Base-by-base conservation (phyloP, 2,888 invertebrate species). In the Scrobipalpa atriplicella region DNA sequence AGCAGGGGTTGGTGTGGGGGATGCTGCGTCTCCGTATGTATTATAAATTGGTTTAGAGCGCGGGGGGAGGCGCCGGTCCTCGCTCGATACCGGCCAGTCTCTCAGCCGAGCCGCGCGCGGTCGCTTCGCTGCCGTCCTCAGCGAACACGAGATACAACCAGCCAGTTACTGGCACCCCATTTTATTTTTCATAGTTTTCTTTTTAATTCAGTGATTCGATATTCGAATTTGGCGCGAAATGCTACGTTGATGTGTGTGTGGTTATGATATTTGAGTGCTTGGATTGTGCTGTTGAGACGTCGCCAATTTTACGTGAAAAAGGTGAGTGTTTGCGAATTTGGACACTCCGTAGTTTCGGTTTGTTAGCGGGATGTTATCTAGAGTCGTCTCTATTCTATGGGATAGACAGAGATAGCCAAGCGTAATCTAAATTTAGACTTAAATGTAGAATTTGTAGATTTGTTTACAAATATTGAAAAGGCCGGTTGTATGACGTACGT, bases 41-140 rank as follows among this genome's bases (percentile, higher is more conserved):
- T 92, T 92, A 92, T 92, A 92, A 92, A 92, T 92, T 91, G 92
- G 91, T 92, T 91, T 90, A 91, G 90, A 90, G 89, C 79, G 89
- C 80, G 84, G 89, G 89, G 81, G 90, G 87, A 84, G 84, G 78
- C 78, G 82, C 74, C 79, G 80, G 81, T 77, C 77, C 73, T 70
- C 92, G 92, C 90, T 92, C 91, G 87, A 91, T 91, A 91, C 84
- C 80, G 84, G 77, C 83, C 90, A 91, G 91, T 91, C 85, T 87
- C 82, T 84, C 81, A 73, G 74, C 74, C 76, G 84, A 77, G 68
- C 71, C 78, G 79, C 78, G 76, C 69, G 82, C 77, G 85, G 70
- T 71, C 79, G 81, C 79, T 71, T 73, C 81, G 63, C 63, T 52
- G 74, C 76, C 54, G 67, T 65, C 70, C 52, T 64, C 11, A 18